These are phyloP conservation scores for Papilio dardanus DNA, from an alignment of 1,140 invertebrate genomes.

Conservation along the genomic window DNA sequence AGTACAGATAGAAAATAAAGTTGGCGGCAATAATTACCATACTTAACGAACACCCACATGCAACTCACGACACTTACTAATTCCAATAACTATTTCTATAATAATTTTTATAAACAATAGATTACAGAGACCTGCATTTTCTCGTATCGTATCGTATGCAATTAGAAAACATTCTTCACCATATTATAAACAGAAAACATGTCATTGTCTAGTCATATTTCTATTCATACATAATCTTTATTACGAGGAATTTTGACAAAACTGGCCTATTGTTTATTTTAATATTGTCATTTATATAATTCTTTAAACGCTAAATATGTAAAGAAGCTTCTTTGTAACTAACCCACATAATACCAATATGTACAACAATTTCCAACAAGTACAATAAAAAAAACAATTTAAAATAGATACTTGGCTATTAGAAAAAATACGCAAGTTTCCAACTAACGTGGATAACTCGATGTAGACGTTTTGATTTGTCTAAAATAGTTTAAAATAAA, in stretches of 20 bases:
- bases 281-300: not conserved
- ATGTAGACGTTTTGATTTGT: no score
- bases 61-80: slow-evolving; percentile 2
- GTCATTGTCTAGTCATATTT: slow-evolving; percentile 1
- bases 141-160: not conserved
- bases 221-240: slow-evolving; percentile 10
- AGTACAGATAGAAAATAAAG: slow-evolving; percentile 10
- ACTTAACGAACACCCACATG: not conserved
- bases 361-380: not conserved
- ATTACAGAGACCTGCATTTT: not conserved
- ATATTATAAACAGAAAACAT: slow-evolving; percentile 9
- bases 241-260: slow-evolving; percentile 1
- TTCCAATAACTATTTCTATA: not conserved
- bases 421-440: not conserved
- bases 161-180: not conserved
- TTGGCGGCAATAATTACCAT: not conserved
- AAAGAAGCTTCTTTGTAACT: not conserved
- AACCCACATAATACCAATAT: not conserved
- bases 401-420: no score
- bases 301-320: not conserved
- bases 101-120: slow-evolving; percentile 28
- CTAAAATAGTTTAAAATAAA: not conserved
- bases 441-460: no score
- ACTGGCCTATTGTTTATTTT: not conserved
- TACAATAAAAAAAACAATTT: not conserved